Evolutionary conservation across 2,888 invertebrate species (phyloP), one percentile per base, ranked within the genome.

Genomic region (Glomeris marginata): DNA sequence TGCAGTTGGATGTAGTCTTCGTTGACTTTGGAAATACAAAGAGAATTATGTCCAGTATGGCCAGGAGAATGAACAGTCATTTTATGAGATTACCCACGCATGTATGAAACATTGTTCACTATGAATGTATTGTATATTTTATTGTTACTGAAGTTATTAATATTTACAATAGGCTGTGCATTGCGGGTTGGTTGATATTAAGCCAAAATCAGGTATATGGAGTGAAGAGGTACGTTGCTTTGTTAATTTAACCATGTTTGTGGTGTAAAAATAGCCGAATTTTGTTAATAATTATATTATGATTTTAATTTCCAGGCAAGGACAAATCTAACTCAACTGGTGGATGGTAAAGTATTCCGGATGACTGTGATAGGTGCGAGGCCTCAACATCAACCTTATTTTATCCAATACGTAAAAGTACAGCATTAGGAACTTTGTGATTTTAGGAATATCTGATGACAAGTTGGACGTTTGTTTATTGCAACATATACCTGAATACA

Each of bases 1-100:
- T 68, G 58, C 69, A 61, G 62, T 76, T 77, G 21, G 67, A 71
- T 42, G 74, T 81, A 28, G 66, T 67, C 55, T 73, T 77, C 53
- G 75, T 81, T 0, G 85, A 85, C 68, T 68, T 66, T 59, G 84
- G 84, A 36, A 66, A 66, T 47, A 61, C 57, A 11, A 66, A 72
- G 49, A 63, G 64, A 1, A 66, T 77, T 45, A 65, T 70, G 42
- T 75, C 74, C 68, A 61, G 66, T 18, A 61, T 66, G 38, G 64
- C 81, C 41, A 68, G 74, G 41, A 68, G 68, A 50, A 63, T 80
- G 15, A 66, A 66, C 10, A 63, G 63, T 5, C 65, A 66, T 51
- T 76, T 72, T 62, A 66, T 72, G 57, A 65, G 61, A 43, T 62
- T 68, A 41, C 69, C 71, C n/a, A 67, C 72, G 8, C 71, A 77